These are phyloP conservation scores for Plutella xylostella DNA, from an alignment of 2,888 invertebrate species.

Conservation along the genomic window DNA sequence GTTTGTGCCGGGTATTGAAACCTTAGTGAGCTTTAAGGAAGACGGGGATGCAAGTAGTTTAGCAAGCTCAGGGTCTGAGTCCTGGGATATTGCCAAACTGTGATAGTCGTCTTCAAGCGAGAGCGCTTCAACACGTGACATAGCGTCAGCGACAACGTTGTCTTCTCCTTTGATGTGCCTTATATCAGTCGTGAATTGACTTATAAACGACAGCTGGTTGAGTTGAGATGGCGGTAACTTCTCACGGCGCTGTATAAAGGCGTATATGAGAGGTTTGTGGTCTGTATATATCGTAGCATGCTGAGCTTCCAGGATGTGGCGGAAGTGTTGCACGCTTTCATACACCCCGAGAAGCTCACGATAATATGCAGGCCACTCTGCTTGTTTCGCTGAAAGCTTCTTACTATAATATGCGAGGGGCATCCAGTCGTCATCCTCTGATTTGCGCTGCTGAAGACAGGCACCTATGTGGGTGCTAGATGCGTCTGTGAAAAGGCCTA, in stretches of 20 bases:
- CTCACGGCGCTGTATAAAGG: slow-evolving; percentile 16
- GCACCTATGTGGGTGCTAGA: no score
- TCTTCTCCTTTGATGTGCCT: slow-evolving; percentile 8
- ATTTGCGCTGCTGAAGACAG: no score
- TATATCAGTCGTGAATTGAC: slow-evolving; percentile 13
- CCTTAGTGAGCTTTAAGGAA: neutral
- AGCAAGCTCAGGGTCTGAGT: slow-evolving; percentile 6
- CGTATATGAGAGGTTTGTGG: slow-evolving; percentile 18
- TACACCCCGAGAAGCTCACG: no score
- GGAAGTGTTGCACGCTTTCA: no score
- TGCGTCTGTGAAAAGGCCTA: no score
- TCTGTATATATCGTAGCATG: slow-evolving; percentile 16
- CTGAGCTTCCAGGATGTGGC: slow-evolving; percentile 12
- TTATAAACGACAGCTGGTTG: slow-evolving; percentile 18
- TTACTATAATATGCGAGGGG: no score
- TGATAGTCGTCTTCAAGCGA: slow-evolving; percentile 1
- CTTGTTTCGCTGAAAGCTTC: no score
- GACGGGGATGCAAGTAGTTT: neutral
- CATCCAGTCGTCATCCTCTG: no score
- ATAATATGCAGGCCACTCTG: no score
- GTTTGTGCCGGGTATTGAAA: slow-evolving; percentile 6
- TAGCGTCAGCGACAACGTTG: slow-evolving; percentile 11
- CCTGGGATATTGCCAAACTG: slow-evolving; percentile 9
- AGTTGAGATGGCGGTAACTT: slow-evolving; percentile 18
- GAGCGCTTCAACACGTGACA: slow-evolving; percentile 11